Evolutionary conservation across 2,113 vertebrate genomes (phyloP).

Genomic region (Cyphomyrus plagiostoma): DNA sequence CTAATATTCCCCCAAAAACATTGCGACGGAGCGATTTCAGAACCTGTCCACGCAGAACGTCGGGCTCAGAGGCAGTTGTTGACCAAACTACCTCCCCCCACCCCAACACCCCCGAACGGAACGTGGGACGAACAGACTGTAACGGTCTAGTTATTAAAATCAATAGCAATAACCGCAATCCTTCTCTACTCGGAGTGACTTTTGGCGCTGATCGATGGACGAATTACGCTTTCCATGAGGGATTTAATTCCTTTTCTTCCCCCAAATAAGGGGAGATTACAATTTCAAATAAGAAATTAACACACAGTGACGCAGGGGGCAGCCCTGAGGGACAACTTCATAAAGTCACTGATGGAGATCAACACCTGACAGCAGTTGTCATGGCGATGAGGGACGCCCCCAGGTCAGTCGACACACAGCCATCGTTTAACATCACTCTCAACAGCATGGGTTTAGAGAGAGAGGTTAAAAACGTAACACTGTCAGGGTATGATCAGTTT

Average conservation of each 20-base stretch:
- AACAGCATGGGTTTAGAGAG: background rate
- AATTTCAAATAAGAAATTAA: constrained; percentile 28
- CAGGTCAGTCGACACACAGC: background rate
- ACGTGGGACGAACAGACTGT: constrained; percentile 55
- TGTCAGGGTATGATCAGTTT: too few relatives aligned
- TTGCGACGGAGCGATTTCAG: background rate
- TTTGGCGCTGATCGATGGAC: constrained; percentile 61
- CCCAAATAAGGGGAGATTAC: constrained; percentile 37
- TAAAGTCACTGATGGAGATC: background rate
- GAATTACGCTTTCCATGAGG: constrained; percentile 58
- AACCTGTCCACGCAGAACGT: background rate
- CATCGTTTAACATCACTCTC: background rate
- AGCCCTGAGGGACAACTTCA: background rate
- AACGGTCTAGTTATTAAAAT: constrained; percentile 72
- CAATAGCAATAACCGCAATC: constrained; percentile 71
- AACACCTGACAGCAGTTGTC: background rate
- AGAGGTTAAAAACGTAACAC: background rate
- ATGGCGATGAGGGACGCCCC: background rate
- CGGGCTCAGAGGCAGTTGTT: background rate
- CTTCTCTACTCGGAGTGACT: constrained; percentile 58
- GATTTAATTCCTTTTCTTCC: constrained; percentile 48
- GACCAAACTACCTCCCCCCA: background rate
- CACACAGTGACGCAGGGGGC: constrained; percentile 18
- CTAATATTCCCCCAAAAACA: background rate
- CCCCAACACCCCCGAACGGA: constrained; percentile 35